These are phyloP conservation scores for Nilaparvata lugens DNA, from an alignment of 1,140 invertebrate species.

Conservation along the genomic window DNA sequence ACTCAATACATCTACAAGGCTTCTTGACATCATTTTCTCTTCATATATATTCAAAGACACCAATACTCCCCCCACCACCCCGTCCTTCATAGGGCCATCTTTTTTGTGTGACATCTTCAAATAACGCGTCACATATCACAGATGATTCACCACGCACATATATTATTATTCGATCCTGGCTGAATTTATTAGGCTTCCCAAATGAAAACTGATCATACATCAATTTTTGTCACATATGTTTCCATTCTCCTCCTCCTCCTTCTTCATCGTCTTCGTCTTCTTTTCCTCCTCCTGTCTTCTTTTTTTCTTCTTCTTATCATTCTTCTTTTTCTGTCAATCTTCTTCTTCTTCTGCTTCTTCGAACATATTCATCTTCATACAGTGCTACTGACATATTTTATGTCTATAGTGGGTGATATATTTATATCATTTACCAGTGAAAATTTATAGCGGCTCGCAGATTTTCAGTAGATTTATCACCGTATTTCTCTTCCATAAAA, in stretches of 20 bases:
- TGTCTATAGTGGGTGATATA: too few relatives aligned
- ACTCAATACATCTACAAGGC: background rate
- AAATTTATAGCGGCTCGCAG: too few relatives aligned
- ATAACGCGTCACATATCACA: background rate
- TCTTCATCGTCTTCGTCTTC: background rate
- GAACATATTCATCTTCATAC: too few relatives aligned
- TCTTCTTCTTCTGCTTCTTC: too few relatives aligned
- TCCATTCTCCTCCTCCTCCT: too few relatives aligned
- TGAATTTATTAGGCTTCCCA: background rate
- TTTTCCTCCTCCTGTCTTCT: background rate
- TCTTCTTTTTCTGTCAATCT: too few relatives aligned
- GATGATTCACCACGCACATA: background rate
- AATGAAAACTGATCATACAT: background rate
- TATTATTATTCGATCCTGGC: background rate
- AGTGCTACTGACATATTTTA: too few relatives aligned
- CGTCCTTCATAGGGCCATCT: background rate
- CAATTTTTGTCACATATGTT: background rate
- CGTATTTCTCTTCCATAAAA: too few relatives aligned
- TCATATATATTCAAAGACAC: background rate
- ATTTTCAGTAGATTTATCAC: too few relatives aligned
- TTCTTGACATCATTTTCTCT: background rate
- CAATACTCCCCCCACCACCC: background rate
- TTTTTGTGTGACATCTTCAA: background rate
- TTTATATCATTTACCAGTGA: too few relatives aligned
- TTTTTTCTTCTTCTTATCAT: too few relatives aligned